Conservation (phyloP, 2,888 invertebrate species). For the Archips xylosteana region DNA sequence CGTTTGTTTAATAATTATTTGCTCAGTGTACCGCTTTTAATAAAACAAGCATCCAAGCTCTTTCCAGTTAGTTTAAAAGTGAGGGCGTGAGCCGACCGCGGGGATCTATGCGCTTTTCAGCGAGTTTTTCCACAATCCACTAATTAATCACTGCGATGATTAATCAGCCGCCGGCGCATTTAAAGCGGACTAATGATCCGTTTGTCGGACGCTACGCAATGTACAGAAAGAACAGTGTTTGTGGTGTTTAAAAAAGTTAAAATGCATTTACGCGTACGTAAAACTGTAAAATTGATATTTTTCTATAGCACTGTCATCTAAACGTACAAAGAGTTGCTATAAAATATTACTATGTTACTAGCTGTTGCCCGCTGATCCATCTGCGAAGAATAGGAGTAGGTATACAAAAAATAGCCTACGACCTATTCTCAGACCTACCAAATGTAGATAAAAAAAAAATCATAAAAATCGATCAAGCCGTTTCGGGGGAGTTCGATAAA, state of each 20-base stretch:
- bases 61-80: constrained; percentile 32
- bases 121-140: constrained; percentile 47
- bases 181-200: constrained; percentile 76
- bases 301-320: background rate
- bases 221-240: constrained; percentile 15
- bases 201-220: constrained; percentile 65
- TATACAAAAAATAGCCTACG: too few species aligned
- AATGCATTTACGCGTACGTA: too few species aligned
- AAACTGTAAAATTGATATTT: too few species aligned
- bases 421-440: too few species aligned
- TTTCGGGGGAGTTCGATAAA: too few species aligned
- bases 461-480: too few species aligned
- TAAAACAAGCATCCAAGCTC: background rate
- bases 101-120: constrained; percentile 63
- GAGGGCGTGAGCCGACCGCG: constrained; percentile 54
- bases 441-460: too few species aligned
- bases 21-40: background rate
- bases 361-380: too few species aligned
- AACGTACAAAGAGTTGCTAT: too few species aligned
- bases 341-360: too few species aligned
- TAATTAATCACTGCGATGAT: constrained; percentile 78
- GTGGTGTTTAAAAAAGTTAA: background rate
- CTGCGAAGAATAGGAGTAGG: too few species aligned
- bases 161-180: constrained; percentile 75
- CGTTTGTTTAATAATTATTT: background rate